These are phyloP conservation scores for Scomberomorus guttatus DNA, from an alignment of 2,797 vertebrate genomes.

Conservation along the genomic window DNA sequence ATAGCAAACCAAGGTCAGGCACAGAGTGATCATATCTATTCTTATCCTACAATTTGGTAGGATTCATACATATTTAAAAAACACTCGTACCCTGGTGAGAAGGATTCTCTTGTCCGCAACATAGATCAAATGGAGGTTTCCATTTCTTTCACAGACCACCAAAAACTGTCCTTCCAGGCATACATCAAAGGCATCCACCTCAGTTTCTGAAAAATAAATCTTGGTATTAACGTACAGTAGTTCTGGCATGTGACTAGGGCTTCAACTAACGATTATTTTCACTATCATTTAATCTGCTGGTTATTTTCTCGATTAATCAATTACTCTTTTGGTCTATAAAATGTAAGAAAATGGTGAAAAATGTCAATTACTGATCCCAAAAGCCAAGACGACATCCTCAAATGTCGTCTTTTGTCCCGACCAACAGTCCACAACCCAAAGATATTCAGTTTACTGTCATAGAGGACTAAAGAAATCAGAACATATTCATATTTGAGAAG, in stretches of 20 bases:
- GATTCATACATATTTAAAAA: constrained; percentile 10
- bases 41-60: neutral
- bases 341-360: too few relatives aligned
- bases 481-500: too few relatives aligned
- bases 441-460: too few relatives aligned
- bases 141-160: constrained; percentile 94
- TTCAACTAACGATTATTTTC: too few relatives aligned
- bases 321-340: neutral
- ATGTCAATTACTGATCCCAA: too few relatives aligned
- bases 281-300: too few relatives aligned
- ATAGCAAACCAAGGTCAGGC: neutral
- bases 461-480: too few relatives aligned
- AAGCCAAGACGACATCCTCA: too few relatives aligned
- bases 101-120: constrained; percentile 92
- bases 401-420: too few relatives aligned
- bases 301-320: neutral
- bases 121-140: constrained; percentile 93
- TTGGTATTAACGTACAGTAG: neutral
- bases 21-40: neutral
- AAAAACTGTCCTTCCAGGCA: constrained; percentile 93
- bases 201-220: constrained; percentile 84
- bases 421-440: too few relatives aligned
- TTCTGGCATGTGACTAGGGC: neutral
- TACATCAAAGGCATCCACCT: constrained; percentile 91
- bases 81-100: constrained; percentile 88